phyloP scores from a whole-genome alignment of 2,888 invertebrate species.

The Orthonychiurus folsomi region DNA sequence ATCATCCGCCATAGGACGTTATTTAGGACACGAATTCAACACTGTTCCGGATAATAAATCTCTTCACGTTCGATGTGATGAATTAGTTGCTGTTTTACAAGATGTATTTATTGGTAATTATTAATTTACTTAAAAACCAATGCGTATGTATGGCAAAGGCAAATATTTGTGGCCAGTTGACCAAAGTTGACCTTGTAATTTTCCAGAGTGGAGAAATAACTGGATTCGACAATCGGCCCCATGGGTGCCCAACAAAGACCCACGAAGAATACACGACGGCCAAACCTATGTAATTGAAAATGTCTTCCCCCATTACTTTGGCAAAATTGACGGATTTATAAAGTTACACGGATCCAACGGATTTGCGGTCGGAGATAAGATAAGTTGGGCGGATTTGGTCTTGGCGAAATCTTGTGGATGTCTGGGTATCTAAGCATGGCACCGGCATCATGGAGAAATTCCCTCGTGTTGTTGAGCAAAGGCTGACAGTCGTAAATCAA shows the following conservation, averaged over 20 bases:
- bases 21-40: neutral
- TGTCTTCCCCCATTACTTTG: neutral
- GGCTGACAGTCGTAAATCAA: neutral
- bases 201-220: neutral
- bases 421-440: neutral
- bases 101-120: neutral
- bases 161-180: too few species aligned
- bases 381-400: neutral
- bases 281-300: neutral
- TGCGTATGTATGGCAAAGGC: too few species aligned
- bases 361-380: neutral
- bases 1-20: neutral
- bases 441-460: neutral
- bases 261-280: neutral
- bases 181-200: neutral
- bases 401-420: neutral
- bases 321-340: neutral
- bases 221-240: neutral
- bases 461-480: neutral
- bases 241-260: neutral
- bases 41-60: neutral
- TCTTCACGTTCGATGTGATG: neutral
- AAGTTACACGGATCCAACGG: neutral
- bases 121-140: neutral
- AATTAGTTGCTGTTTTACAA: neutral